Evolutionary conservation across 2,888 invertebrate genomes (phyloP), one percentile per base, ranked within the genome.

Genomic region (Anoplius nigerrimus): DNA sequence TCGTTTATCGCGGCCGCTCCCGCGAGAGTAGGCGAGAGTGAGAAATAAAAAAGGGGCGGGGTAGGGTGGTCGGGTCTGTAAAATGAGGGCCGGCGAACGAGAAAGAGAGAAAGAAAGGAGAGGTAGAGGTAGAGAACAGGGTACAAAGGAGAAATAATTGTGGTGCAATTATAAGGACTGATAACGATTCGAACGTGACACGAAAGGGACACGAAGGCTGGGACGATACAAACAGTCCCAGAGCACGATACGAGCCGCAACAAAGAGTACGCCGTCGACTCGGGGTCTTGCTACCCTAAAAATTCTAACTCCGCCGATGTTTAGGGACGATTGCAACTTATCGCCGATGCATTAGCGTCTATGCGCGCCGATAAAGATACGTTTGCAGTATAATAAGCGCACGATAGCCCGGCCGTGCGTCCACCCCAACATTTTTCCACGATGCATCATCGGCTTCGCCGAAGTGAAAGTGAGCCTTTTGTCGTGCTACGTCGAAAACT

Each of bases 161-260:
- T 66, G 66, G 70, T 70, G 82, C 81, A 84, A 85, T 84, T 85
- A 82, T 79, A 83, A 80, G 75, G 76, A 80, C 74, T 82, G 80
- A 83, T 81, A 84, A 79, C 81, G 76, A 83, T 84, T 83, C 79
- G 78, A 80, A 82, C 80, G 77, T 72, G 75, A 77, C 81, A 80
- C 76, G 83, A 80, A 79, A 70, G 75, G 81, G 76, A 15, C 48
- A 48, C 16, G 34, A 34, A 34, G 11, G 34, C 34, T 2, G 1
- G 11, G 34, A 1, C 34, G 34, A 11, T 34, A 34, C 34, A 34
- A 34, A 34, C 34, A 34, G 34, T 34, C 34, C 11, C 11, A 34
- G 18, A n/a, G 5, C 18, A 48, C 48, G 21, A 46, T 11, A 46
- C 13, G 18, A 20, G 21, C 24, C 34, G 27, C 46, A 42, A 20